Base-by-base conservation (phyloP, 2,113 vertebrate genomes). In the Myanophis thanlyinensis region DNA sequence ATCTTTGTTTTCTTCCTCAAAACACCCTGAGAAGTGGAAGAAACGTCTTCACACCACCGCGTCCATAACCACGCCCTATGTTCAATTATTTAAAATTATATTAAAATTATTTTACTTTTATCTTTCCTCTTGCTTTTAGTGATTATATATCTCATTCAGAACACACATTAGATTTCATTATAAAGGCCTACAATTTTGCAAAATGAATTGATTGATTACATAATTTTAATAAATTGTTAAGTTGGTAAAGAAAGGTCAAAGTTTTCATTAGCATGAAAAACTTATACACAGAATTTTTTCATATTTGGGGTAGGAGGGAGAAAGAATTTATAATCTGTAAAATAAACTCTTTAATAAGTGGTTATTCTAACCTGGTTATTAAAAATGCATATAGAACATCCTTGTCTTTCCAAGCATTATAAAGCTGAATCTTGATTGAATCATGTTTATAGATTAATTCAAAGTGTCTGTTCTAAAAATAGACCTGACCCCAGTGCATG, bases 81-180 rank as follows among this genome's bases (percentile, higher is more conserved):
- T 87, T 27, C 54, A 95, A 35, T 87, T 88, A 44, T 49, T 92
- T 93, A 53, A 89, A 95, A 94, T 93, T 91, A 87, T 87, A 46
- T 27, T 91, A 92, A 92, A 92, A 91, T 95, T 92, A 59, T 89
- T 35, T 93, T 93, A 95, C 89, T 94, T 91, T 87, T 49, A 91
- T 11, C 56, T 87, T 47, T 92, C 9, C 89, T 91, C 40, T 54
- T 94, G 35, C 9, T 89, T 88, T 89, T 40, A 96, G 90, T 88
- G 20, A 73, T 53, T 92, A 56, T 12, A 92, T 90, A 93, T 11
- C n/a, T 92, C 89, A 88, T 3, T 49, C 1, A 22, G 27, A 35
- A 1, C 3, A 93, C 8, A 73, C 67, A 89, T 89, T 54, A 48
- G 56, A 93, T 84, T 93, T 93, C 13, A 88, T 92, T 97, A 89